Base-by-base conservation (phyloP, 2,113 vertebrate genomes). In the Hoplias malabaricus region DNA sequence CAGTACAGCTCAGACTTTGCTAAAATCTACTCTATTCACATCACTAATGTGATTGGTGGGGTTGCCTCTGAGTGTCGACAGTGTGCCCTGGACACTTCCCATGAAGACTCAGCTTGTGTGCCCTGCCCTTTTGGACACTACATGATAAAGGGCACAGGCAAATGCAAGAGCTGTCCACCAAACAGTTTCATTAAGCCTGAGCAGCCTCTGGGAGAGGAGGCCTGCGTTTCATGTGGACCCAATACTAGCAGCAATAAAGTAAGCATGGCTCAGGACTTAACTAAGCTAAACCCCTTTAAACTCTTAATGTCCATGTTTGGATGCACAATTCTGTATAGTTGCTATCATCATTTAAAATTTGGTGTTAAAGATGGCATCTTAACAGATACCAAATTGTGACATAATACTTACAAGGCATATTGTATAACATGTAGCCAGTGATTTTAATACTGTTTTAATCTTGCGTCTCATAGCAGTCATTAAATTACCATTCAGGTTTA, bases 11-110 rank as follows among this genome's bases (percentile, higher is more conserved):
- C 68, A 0, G 96, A 98, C 1, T 81, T 93, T 14, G 96, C 96
- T 80, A 98, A 94, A 86, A 93, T 98, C 81, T 99, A 96, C 87
- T 94, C 94, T n/a, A 50, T 99, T 89, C 93, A 94, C 0, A 78
- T 99, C 88, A 96, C 92, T 83, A 98, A 98, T 0, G 95, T 93
- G 48, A 87, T 95, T 0, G 92, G 90, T 0, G 96, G 96, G 0
- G 96, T 97, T 74, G 94, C 97, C 14, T 96, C 96, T 2, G 90
- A 92, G 83, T 98, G 97, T 82, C 94, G 90, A 5, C 94, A 77
- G 14, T 99, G 97, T 16, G 94, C 93, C 43, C 82, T 94, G 9
- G 89, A 89, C 27, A 86, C 86, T 0, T 78, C 85, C 0, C 54
- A 84, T 1, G 5, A 81, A 2, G 89, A 85, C 42, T 93, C 93